These are phyloP conservation scores for Drosophila miranda DNA, from an alignment of 1,140 invertebrate species.

Conservation along the genomic window DNA sequence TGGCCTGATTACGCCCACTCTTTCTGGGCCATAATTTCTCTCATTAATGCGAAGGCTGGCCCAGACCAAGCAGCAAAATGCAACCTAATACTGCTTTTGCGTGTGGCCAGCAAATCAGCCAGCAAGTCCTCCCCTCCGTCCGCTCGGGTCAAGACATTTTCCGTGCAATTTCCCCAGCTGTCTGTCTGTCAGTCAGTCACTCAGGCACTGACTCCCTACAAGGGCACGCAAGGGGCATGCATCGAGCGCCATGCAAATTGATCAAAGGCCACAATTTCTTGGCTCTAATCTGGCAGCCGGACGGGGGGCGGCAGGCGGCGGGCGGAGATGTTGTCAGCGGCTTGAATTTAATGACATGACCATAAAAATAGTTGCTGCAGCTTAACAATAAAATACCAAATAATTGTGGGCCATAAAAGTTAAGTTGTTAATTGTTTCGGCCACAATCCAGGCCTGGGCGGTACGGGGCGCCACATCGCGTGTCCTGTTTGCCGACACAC, in stretches of 20 bases:
- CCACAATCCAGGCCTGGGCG: background rate
- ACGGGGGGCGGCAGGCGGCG: background rate
- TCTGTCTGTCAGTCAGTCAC: conserved; percentile 33
- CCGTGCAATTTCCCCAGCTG: conserved; percentile 66
- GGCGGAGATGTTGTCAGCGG: conserved; percentile 33
- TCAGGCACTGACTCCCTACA: background rate
- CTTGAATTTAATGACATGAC: conserved; percentile 55
- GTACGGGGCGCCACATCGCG: conserved; percentile 54
- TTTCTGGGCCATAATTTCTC: conserved; percentile 28
- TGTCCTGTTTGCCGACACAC: conserved; percentile 27
- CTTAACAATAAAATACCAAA: conserved; percentile 74
- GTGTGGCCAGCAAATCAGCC: conserved; percentile 58
- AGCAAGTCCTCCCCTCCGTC: background rate
- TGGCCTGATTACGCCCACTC: conserved; percentile 10
- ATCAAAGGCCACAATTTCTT: conserved; percentile 26
- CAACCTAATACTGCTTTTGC: conserved; percentile 67
- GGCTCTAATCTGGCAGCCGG: background rate
- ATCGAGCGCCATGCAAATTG: conserved; percentile 55
- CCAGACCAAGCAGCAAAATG: conserved; percentile 41
- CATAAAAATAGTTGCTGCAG: conserved; percentile 63
- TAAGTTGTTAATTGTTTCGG: conserved; percentile 72
- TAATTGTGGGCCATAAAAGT: conserved; percentile 77
- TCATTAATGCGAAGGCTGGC: conserved; percentile 33
- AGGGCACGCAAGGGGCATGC: conserved; percentile 36
- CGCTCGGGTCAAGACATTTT: conserved; percentile 5